Evolutionary conservation across 2,797 vertebrate species (phyloP), one percentile per base, ranked within the genome.

Genomic region (Buceros bicornis): DNA sequence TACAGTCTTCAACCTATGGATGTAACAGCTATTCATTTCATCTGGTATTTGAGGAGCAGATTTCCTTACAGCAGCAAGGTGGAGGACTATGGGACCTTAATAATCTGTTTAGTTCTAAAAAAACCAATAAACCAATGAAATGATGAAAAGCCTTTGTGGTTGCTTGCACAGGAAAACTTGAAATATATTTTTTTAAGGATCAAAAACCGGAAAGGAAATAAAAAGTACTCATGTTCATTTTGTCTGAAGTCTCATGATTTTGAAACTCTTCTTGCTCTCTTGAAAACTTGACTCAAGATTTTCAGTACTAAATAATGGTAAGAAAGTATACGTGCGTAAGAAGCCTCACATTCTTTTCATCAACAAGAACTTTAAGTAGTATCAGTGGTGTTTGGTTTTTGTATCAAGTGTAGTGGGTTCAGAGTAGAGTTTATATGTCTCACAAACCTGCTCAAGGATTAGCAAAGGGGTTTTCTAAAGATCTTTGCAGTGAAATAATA

Each of bases 171-270:
- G 33, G 58, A 93, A 86, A 66, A 20, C 16, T 47, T 86, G 25
- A 74, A 86, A 61, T 82, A 45, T 8, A 25, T 21, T 78, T 70
- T 51, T 77, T 82, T 28, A 77, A 62, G 17, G 6, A 67, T 71
- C 40, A 91, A 85, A 85, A 82, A 45, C 8, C 60, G 11, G 26
- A 92, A 79, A 50, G 12, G 20, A 87, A 72, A 47, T 57, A 72
- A 78, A 83, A 90, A 65, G 9, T 69, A 25, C 3, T 71, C 3
- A 6, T n/a, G 26, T 58, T 91, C 88, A 28, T 89, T 93, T 77
- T 84, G 31, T n/a, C 51, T 86, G 37, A 88, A 90, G 15, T 47
- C 25, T 67, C 24, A 28, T 65, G 7, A 70, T 81, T 93, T 96
- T 91, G 18, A 91, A 90, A 25, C 13, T 65, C 16, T 61, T 84